Evolutionary conservation across 2,113 vertebrate genomes (phyloP).

Genomic region (Tachysurus vachellii): DNA sequence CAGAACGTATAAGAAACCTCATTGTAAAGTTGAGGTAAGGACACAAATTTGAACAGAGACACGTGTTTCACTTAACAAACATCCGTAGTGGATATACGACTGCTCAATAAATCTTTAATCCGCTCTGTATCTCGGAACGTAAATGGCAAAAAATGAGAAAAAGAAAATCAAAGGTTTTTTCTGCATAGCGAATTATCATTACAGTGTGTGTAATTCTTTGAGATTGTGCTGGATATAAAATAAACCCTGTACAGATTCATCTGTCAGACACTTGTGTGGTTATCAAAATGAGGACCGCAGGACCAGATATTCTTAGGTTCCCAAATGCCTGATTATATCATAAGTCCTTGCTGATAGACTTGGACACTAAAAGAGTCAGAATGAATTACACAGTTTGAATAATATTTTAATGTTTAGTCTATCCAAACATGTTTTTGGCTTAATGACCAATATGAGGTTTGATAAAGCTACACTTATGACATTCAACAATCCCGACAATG

Average conservation of each 20-base stretch:
- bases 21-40: neutral
- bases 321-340: neutral
- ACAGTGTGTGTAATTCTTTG: neutral
- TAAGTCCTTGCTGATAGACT: neutral
- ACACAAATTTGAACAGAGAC: neutral
- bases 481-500: neutral
- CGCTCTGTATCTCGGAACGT: neutral
- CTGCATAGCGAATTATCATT: neutral
- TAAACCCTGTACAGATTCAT: neutral
- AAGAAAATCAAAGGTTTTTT: neutral
- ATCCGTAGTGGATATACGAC: neutral
- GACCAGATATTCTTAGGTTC: neutral
- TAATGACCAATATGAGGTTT: neutral
- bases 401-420: neutral
- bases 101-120: conserved; percentile 2
- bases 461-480: neutral
- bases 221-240: neutral
- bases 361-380: neutral
- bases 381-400: neutral
- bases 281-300: neutral
- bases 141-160: neutral
- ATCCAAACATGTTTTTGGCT: neutral
- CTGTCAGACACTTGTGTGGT: neutral
- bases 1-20: neutral
- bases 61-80: conserved; percentile 4